Evolutionary conservation across 2,797 vertebrate species (phyloP).

Genomic region (Melanogrammus aeglefinus): DNA sequence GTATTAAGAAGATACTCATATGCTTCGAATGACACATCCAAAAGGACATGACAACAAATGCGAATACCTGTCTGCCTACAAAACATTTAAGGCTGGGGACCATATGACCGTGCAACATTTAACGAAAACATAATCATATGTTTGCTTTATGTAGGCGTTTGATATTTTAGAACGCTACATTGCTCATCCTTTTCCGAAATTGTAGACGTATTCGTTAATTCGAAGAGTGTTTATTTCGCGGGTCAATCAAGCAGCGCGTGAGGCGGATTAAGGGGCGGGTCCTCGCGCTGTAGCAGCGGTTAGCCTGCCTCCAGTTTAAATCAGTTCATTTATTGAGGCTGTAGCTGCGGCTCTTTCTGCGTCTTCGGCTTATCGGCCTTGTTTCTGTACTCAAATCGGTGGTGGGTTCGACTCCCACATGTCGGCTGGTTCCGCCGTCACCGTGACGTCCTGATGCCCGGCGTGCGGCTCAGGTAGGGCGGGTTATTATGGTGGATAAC

Average conservation of each 20-base stretch:
- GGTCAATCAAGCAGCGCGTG: neutral
- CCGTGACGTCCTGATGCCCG: neutral
- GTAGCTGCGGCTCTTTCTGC: neutral
- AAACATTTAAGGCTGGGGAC: no score
- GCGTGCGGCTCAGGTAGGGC: neutral
- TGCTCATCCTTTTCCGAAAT: neutral
- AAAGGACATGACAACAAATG: neutral
- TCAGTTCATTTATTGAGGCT: neutral
- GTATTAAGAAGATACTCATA: neutral
- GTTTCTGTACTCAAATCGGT: neutral
- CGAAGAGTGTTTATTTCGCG: neutral
- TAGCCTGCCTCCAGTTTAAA: neutral
- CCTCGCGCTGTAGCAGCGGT: neutral
- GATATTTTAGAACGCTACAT: neutral
- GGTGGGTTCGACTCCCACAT: neutral
- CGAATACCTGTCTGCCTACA: no score
- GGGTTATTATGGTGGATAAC: neutral
- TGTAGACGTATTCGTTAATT: neutral
- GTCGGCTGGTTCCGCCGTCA: neutral
- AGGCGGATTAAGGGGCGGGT: neutral
- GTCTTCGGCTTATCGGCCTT: neutral
- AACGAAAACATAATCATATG: no score
- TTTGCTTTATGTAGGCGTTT: no score
- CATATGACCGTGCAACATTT: no score
- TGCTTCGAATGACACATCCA: neutral